Evolutionary conservation across 2,113 vertebrate species (phyloP).

Genomic region (Carassius gibelio): DNA sequence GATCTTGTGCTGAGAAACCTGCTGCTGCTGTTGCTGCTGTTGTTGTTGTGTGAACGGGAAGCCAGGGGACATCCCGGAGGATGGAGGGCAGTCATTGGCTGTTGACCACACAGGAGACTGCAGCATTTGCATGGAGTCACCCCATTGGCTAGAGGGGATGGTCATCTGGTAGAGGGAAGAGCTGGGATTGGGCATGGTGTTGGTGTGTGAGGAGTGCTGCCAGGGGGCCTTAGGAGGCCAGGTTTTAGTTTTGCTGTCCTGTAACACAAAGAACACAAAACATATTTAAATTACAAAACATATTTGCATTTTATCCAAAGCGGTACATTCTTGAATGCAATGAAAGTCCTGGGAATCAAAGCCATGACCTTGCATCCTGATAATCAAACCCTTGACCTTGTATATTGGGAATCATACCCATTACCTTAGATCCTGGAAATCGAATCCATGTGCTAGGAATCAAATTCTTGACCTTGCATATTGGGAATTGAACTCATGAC

Average conservation of each 20-base stretch:
- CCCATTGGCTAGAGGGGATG: constrained; percentile 90
- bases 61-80: constrained; percentile 78
- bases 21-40: constrained; percentile 71
- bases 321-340: too few species aligned
- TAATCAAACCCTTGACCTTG: too few species aligned
- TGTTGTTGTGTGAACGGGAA: constrained; percentile 86
- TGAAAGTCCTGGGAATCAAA: too few species aligned
- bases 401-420: too few species aligned
- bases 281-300: background rate
- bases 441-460: too few species aligned
- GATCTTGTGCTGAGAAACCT: constrained; percentile 83
- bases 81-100: constrained; percentile 81
- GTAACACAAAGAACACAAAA: constrained; percentile 27
- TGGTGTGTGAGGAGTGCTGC: constrained; percentile 84
- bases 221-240: constrained; percentile 98
- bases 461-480: too few species aligned
- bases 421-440: too few species aligned
- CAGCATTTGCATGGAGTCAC: constrained; percentile 92
- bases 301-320: too few species aligned
- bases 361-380: too few species aligned
- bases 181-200: constrained; percentile 86
- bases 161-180: constrained; percentile 87
- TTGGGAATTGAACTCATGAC: too few species aligned
- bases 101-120: constrained; percentile 93
- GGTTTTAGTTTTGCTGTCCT: constrained; percentile 99